Evolutionary conservation across 2,113 vertebrate species (phyloP).

Genomic region (Ploceus nigricollis): DNA sequence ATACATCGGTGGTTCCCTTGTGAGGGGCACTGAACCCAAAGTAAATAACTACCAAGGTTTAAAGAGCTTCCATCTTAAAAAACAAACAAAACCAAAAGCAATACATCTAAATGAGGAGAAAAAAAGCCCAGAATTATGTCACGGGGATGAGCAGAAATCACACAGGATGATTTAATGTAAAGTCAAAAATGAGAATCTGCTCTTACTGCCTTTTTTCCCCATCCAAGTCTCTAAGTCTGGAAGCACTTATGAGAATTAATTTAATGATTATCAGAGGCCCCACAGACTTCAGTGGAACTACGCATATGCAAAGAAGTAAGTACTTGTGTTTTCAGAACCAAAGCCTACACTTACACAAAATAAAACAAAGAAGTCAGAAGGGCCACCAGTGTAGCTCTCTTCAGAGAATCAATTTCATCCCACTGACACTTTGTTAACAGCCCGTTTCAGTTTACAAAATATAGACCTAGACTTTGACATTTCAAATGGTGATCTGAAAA

Average conservation of each 20-base stretch:
- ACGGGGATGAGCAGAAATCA: background rate
- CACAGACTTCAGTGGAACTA: background rate
- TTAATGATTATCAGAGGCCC: background rate
- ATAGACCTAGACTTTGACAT: background rate
- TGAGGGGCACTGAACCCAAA: constrained; percentile 40
- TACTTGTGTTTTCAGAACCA: background rate
- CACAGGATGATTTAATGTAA: constrained; percentile 21
- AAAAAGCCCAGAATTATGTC: background rate
- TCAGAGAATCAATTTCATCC: background rate
- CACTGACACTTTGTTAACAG: background rate
- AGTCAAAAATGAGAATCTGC: background rate
- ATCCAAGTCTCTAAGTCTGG: background rate
- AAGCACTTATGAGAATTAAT: constrained; percentile 17
- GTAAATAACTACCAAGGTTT: constrained; percentile 46
- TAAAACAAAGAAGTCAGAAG: constrained; percentile 10
- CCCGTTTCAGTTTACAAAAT: background rate
- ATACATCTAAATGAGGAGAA: constrained; percentile 21
- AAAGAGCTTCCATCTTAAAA: constrained; percentile 52
- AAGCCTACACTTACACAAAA: background rate
- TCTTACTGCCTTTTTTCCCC: background rate
- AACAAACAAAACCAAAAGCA: constrained; percentile 27
- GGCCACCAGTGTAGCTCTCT: background rate
- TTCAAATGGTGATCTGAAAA: background rate
- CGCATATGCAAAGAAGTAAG: accelerated
- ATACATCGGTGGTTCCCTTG: background rate